Conservation (phyloP, 2,797 vertebrate genomes). For the Bovichtus variegatus region DNA sequence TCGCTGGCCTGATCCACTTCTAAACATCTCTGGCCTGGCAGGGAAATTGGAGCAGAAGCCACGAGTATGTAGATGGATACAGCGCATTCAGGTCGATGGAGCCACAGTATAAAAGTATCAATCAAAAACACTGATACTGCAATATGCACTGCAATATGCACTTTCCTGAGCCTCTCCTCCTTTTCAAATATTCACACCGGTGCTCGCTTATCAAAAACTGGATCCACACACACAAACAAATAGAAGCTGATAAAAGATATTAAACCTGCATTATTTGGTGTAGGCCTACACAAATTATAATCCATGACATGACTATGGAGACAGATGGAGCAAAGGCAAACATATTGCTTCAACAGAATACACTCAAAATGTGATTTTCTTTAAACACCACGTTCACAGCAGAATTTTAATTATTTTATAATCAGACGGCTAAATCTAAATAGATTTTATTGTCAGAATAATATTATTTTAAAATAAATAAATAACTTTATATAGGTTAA, state of each 20-base stretch:
- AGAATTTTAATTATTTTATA: neutral
- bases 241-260: neutral
- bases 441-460: neutral
- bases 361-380: neutral
- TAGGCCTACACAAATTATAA: neutral
- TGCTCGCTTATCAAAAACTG: neutral
- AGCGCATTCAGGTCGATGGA: constrained; percentile 11
- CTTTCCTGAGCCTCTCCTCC: constrained; percentile 1
- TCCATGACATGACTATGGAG: neutral
- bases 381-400: neutral
- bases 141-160: neutral
- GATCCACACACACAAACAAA: neutral
- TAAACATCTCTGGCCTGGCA: constrained; percentile 29
- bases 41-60: constrained; percentile 29
- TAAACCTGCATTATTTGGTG: neutral
- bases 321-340: neutral
- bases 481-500: neutral
- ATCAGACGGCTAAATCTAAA: neutral
- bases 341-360: neutral
- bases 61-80: constrained; percentile 14
- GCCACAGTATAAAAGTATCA: constrained; percentile 40
- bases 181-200: constrained; percentile 7
- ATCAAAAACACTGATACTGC: constrained; percentile 40
- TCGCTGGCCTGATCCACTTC: constrained; percentile 9
- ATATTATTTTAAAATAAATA: neutral